Base-by-base conservation (phyloP, 1,140 invertebrate genomes). In the Eupristina koningsbergeri region DNA sequence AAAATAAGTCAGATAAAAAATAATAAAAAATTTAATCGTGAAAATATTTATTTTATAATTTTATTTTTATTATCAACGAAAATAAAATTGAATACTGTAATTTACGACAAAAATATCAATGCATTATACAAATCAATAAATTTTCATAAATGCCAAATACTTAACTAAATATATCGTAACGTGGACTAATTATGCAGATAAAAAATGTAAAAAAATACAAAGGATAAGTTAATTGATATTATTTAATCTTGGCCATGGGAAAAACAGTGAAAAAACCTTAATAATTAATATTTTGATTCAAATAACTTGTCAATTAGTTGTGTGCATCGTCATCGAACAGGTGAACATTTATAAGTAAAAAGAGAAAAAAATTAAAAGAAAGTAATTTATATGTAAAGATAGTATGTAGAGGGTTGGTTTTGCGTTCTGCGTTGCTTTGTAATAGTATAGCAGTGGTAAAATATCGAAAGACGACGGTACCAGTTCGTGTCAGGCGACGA, bases 401-500 rank as follows among this genome's bases (percentile, higher is more conserved):
- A 50, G 39, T 64, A n/a, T 50, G 26, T 19, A 26, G 79, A 53
- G 80, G 80, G 80, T 67, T 22, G 80, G 69, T 19, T 45, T n/a
- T 41, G 19, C 67, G 31, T 45, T 26, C 36, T 29, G n/a, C n/a
- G n/a, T n/a, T n/a, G n/a, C n/a, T n/a, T n/a, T n/a, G n/a, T n/a
- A n/a, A n/a, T n/a, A n/a, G n/a, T 63, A 22, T 22, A 63, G 26
- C 0, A 7, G 7, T 50, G 19, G n/a, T n/a, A n/a, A n/a, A n/a
- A n/a, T n/a, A 29, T 31, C 15, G 26, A 85, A 86, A 86, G 86
- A 76, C 89, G 85, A 86, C 86, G 88, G 90, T 91, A 89, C 90
- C 89, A 88, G 88, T 86, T 88, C 61, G 89, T 89, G 85, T 88
- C 89, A 83, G 86, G 87, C 86, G 85, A 86, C 39, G 84, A 80